Conservation (phyloP, 2,797 vertebrate species). For the Enteromius radiatus region DNA sequence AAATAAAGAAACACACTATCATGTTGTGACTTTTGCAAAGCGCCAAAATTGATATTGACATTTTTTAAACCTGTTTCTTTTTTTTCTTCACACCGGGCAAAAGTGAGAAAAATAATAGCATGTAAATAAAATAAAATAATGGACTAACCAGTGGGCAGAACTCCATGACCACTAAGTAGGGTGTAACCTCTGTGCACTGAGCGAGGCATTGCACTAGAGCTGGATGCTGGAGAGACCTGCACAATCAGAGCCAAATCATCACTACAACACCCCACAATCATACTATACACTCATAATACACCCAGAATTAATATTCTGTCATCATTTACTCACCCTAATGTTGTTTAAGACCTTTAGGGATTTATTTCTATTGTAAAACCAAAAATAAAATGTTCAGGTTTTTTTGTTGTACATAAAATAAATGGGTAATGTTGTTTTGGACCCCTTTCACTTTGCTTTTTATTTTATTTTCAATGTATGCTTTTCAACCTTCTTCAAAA, state of each 20-base stretch:
- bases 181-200: slow-evolving; percentile 91
- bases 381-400: background rate
- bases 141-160: slow-evolving; percentile 93
- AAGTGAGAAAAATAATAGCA: background rate
- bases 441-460: background rate
- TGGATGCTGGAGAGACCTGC: slow-evolving; percentile 89
- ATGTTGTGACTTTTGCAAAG: background rate
- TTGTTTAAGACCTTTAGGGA: background rate
- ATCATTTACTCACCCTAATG: background rate
- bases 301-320: background rate
- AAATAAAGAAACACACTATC: background rate
- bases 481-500: background rate
- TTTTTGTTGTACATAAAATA: background rate
- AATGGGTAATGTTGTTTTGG: background rate
- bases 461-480: no score
- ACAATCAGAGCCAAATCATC: slow-evolving; percentile 22
- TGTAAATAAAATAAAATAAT: background rate
- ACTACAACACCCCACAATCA: slow-evolving; percentile 1
- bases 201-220: slow-evolving; percentile 94
- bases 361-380: background rate
- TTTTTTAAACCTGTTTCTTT: background rate
- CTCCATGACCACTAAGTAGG: slow-evolving; percentile 97
- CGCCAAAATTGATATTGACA: no score
- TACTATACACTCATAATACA: background rate
- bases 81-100: background rate